phyloP scores from a whole-genome alignment of 2,113 vertebrate species.

The Calonectris borealis region DNA sequence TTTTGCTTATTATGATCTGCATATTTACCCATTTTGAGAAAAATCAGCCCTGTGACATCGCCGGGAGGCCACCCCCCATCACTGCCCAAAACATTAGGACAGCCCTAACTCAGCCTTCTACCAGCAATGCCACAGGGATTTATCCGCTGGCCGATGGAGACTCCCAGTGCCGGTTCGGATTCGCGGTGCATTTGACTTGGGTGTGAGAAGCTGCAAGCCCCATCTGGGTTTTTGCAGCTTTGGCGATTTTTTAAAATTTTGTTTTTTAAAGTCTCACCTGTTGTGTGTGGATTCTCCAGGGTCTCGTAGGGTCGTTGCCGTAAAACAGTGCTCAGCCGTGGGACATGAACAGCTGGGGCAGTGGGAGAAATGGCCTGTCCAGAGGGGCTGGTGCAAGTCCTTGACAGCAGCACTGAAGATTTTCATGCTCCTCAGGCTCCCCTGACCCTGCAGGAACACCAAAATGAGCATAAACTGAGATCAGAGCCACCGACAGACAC shows the following conservation, averaged over 20 bases:
- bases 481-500: background rate
- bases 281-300: background rate
- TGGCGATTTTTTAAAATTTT: background rate
- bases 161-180: background rate
- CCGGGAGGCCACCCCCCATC: background rate
- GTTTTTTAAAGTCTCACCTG: background rate
- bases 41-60: background rate
- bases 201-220: background rate
- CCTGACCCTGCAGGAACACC: background rate
- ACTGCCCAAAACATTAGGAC: background rate
- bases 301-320: background rate
- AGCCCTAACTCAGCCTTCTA: background rate
- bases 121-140: accelerated
- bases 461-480: background rate
- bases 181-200: background rate
- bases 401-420: background rate
- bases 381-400: background rate
- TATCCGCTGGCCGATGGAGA: accelerated
- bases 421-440: background rate
- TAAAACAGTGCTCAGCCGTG: background rate
- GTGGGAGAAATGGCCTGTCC: background rate
- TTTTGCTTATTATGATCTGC: background rate
- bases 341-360: background rate
- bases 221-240: background rate
- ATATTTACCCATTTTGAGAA: background rate